phyloP scores from a whole-genome alignment of 2,797 vertebrate species.

The Gambelia wislizenii region DNA sequence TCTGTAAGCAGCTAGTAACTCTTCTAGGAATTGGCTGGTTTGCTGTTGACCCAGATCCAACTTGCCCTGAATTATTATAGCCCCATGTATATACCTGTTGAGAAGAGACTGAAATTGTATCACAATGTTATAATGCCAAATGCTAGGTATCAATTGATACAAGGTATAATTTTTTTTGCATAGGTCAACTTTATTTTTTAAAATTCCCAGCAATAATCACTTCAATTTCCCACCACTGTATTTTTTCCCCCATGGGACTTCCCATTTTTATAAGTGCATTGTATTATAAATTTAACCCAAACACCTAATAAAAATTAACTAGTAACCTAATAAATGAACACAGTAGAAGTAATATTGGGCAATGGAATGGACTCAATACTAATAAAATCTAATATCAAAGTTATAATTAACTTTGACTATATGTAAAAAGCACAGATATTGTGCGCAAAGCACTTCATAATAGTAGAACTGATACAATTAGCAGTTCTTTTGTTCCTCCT shows the following conservation, averaged over 20 bases:
- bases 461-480: no score
- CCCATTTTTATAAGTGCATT: no score
- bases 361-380: neutral
- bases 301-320: neutral
- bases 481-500: no score
- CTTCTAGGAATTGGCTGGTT: constrained; percentile 95
- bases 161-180: no score
- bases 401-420: neutral
- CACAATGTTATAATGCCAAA: neutral
- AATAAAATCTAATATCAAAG: neutral
- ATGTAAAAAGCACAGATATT: no score
- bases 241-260: neutral
- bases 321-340: neutral
- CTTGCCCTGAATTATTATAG: constrained; percentile 98
- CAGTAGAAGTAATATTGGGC: neutral
- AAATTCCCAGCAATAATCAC: no score
- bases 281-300: no score
- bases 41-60: constrained; percentile 97
- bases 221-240: neutral
- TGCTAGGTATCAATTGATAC: no score
- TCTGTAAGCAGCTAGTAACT: constrained; percentile 95
- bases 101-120: constrained; percentile 42
- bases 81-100: constrained; percentile 95
- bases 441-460: no score
- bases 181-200: neutral